Evolutionary conservation across 2,888 invertebrate species (phyloP).

Genomic region (Mythimna pallens): DNA sequence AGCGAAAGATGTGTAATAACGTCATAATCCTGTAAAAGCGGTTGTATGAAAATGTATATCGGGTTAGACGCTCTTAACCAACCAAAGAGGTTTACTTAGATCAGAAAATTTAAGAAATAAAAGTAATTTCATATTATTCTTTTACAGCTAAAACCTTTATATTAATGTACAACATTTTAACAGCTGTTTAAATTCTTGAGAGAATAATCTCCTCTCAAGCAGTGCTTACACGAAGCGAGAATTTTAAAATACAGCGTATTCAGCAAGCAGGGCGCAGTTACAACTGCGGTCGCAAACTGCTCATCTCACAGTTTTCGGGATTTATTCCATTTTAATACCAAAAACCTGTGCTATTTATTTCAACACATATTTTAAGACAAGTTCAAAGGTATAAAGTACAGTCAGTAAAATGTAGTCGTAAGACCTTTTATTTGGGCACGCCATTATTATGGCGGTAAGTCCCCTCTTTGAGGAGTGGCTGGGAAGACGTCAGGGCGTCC

Average conservation of each 20-base stretch:
- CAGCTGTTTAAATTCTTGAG: conserved; percentile 3
- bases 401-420: no score
- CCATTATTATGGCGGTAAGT: no score
- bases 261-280: conserved; percentile 17
- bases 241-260: conserved; percentile 17
- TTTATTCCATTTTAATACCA: no score
- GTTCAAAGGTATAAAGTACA: no score
- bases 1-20: no score
- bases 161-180: background rate
- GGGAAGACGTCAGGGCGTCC: no score
- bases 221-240: conserved; percentile 10
- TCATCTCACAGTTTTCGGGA: conserved; percentile 30
- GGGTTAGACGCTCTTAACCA: no score
- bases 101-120: background rate
- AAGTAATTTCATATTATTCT: background rate
- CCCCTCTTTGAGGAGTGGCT: no score
- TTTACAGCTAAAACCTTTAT: background rate
- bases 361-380: no score
- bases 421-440: no score
- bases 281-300: conserved; percentile 32
- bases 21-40: no score
- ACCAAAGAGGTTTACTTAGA: conserved; percentile 2
- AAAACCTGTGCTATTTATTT: no score
- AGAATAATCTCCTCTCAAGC: conserved; percentile 15
- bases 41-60: background rate